Evolutionary conservation across 2,888 invertebrate genomes (phyloP), one percentile per base, ranked within the genome.

Genomic region (Drosophila borborema): DNA sequence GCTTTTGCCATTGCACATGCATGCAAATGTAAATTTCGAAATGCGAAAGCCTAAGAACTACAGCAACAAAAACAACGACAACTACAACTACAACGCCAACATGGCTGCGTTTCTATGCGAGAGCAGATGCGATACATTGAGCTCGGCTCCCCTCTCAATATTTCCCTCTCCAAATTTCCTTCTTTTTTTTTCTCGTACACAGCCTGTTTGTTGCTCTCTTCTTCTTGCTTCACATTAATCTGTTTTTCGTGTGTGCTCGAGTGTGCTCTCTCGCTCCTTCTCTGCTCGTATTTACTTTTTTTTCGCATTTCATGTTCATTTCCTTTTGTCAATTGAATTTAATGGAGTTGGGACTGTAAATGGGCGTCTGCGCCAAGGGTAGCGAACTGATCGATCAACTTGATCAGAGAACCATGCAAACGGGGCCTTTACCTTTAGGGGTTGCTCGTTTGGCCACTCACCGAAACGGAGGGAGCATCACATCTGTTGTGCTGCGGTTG

Each of bases 281-380:
- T 62, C 62, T 69, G 14, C 10, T 6, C 28, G 28, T 6, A 28
- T 28, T 6, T 5, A 28, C 6, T 28, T 34, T 58, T 31, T 43
- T 89, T 86, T 88, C 76, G 76, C 88, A 90, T 90, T 86, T 80
- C 81, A 79, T 85, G 86, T 85, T 80, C 79, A 79, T 88, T 90
- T 82, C 84, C 82, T 73, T 81, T 82, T 82, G 82, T 78, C 84
- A 83, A 83, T 83, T 83, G 75, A 75, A 83, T 83, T 75, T 78
- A 83, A 81, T 83, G 84, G 81, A 82, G 90, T 89, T 87, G 74
- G 34, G 48, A 18, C 72, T 62, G 64, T 12, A 80, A 79, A 77
- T 81, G 79, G 79, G 79, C 77, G 77, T 78, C 77, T 80, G 77
- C 75, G 76, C 80, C 82, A 89, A 87, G 85, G 85, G 89, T 86